Base-by-base conservation (phyloP, 2,113 vertebrate genomes). In the Scopus umbretta region DNA sequence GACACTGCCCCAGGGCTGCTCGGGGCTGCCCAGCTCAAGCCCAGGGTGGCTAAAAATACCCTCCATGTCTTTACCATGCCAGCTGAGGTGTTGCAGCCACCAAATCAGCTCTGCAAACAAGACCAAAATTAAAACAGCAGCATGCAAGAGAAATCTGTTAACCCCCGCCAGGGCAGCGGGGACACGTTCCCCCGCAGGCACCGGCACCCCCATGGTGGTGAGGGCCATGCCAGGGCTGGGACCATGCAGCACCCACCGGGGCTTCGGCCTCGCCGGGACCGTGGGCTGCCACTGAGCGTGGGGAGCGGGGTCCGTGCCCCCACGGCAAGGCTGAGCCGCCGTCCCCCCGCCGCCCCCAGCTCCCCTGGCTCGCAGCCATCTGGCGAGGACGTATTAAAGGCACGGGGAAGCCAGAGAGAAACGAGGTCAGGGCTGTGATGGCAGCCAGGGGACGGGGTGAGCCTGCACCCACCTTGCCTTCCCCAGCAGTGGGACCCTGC, bases 151-250 rank as follows among this genome's bases (percentile, higher is more conserved):
- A 36, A 38, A 63, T 30, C 82, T 2, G 0, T 67, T 55, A 84
- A 93, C 72, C 87, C 72, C 5, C 42, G 17, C 25, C 16, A 3
- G 80, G 29, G 12, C 9, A 0, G 38, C 0, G 9, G 63, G 15
- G 42, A 29, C 1, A 0, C 0, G 2, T 6, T 14, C 42, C 29
- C 3, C n/a, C 2, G 0, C 1, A 1, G 67, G 20, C 47, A 49
- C 53, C 0, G 1, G n/a, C 50, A 29, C 27, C 2, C 7, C 32
- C 3, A 0, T 1, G 4, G 36, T 2, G 11, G 52, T 2, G 7
- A 26, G 32, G 15, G 38, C 29, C 21, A 25, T 2, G 0, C 27
- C 1, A 3, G 50, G 34, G 36, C 4, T 3, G 2, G 65, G 38
- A 11, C 7, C 4, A 1, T 2, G 1, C 0, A 4, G 53, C 6